Evolutionary conservation across 2,113 vertebrate species (phyloP).

Genomic region (Empidonax traillii): DNA sequence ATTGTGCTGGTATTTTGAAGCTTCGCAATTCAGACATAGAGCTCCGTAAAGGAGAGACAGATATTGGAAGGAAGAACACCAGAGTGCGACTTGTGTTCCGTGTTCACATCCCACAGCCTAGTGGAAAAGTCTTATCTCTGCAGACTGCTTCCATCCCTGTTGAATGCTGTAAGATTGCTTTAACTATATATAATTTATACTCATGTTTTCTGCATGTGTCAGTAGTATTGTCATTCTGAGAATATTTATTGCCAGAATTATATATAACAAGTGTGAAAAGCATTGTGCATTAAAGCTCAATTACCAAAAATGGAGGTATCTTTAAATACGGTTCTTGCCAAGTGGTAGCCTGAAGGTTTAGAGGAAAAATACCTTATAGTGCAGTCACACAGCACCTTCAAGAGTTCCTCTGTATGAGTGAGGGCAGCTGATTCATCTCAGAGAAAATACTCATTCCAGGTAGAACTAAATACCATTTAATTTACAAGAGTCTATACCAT

Average conservation of each 20-base stretch:
- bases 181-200: not conserved
- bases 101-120: slow-evolving; percentile 95
- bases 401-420: not conserved
- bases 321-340: not conserved
- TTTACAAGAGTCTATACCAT: not conserved
- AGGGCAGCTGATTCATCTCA: not conserved
- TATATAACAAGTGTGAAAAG: not conserved
- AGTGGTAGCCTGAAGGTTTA: not conserved
- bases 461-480: not conserved
- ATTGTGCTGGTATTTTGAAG: slow-evolving; percentile 97
- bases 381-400: not conserved
- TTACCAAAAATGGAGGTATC: not conserved
- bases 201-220: not conserved
- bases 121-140: slow-evolving; percentile 92
- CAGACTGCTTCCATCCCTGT: slow-evolving; percentile 95
- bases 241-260: not conserved
- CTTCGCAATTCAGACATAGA: slow-evolving; percentile 98
- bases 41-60: slow-evolving; percentile 97
- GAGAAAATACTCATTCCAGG: not conserved
- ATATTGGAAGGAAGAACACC: slow-evolving; percentile 98
- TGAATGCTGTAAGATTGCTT: slow-evolving; percentile 93
- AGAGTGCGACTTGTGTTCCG: slow-evolving; percentile 95
- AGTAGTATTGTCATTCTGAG: not conserved
- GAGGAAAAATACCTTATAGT: not conserved
- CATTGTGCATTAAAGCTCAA: not conserved